Base-by-base conservation (phyloP, 2,888 invertebrate species). In the Cenopis cana region DNA sequence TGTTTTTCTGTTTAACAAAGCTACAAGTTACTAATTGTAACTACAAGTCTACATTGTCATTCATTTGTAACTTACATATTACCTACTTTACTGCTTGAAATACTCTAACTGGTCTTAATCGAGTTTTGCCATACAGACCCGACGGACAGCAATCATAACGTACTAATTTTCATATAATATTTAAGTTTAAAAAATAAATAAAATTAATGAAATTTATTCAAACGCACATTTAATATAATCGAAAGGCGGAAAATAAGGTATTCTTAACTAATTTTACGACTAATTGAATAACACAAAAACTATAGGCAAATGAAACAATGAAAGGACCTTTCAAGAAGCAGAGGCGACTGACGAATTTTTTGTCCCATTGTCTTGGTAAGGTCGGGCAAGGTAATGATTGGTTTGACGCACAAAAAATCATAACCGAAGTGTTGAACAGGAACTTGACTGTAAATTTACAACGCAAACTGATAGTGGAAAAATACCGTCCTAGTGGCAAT, bases 311-410 rank as follows among this genome's bases (percentile, higher is more conserved):
- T 41, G 8, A 11, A 62, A 56, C 59, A 69, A 65, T 69, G 59
- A 59, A 59, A 65, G 18, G 24, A 46, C 14, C 24, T 66, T 41
- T 54, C 33, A 55, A 55, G 65, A 59, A 60, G 59, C 18, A 38
- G 18, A 18, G 62, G 17, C 50, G 20, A 52, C 29, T 41, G 69
- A 36, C 46, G 20, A 54, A 14, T 46, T 69, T 70, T 70, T 70
- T 70, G 65, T 24, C 20, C 54, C 70, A 70, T 70, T 70, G 70
- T 70, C 59, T 60, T n/a, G 14, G 20, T 69, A 60, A 70, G 70
- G 70, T 70, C 70, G 66, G n/a, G 36, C 52, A 54, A 70, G 64
- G 69, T 49, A 65, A 68, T 60, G 68, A 62, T 59, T 70, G 12
- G 65, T 24, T 46, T 70, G 59, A 60, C 59, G 70, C 52, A 69